Evolutionary conservation across 2,888 invertebrate species (phyloP).

Genomic region (Diarsia rubi): DNA sequence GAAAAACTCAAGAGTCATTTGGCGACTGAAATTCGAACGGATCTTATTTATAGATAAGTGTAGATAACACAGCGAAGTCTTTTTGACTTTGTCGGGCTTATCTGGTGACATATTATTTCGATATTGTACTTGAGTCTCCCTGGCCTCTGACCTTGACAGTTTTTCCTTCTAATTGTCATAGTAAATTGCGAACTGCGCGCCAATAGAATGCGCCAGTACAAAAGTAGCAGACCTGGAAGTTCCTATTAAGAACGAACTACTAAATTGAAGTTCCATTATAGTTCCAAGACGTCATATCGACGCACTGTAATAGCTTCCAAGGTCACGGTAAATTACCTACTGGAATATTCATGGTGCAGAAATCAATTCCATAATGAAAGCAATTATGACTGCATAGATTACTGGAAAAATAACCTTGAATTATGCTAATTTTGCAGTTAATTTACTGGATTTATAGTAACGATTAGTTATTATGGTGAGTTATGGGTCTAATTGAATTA

Average conservation of each 20-base stretch:
- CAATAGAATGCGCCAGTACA: neutral
- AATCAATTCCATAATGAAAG: constrained; percentile 47
- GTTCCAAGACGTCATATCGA: constrained; percentile 43
- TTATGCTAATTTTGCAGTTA: constrained; percentile 30
- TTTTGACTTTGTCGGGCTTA: neutral
- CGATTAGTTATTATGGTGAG: constrained; percentile 22
- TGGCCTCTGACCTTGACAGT: too few species aligned
- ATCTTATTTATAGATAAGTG: neutral
- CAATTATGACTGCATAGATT: constrained; percentile 37
- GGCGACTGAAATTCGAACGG: neutral
- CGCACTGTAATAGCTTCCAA: constrained; percentile 29
- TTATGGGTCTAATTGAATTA: constrained; percentile 7
- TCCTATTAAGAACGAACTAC: constrained; percentile 27
- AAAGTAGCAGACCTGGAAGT: constrained; percentile 5
- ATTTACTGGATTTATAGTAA: constrained; percentile 7
- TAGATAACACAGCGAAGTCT: neutral
- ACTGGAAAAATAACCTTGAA: constrained; percentile 25
- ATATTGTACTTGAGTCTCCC: neutral
- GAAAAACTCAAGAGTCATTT: neutral
- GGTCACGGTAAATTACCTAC: constrained; percentile 23
- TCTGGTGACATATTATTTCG: neutral
- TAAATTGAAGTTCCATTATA: constrained; percentile 46
- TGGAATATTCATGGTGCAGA: constrained; percentile 48
- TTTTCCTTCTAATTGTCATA: neutral
- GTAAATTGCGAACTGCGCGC: neutral